A percentile compares a stretch with the other conserved stretches of the same genome.
Evolutionary conservation across 2,888 invertebrate species (phyloP).

Genomic region (Conchocele bisecta): DNA sequence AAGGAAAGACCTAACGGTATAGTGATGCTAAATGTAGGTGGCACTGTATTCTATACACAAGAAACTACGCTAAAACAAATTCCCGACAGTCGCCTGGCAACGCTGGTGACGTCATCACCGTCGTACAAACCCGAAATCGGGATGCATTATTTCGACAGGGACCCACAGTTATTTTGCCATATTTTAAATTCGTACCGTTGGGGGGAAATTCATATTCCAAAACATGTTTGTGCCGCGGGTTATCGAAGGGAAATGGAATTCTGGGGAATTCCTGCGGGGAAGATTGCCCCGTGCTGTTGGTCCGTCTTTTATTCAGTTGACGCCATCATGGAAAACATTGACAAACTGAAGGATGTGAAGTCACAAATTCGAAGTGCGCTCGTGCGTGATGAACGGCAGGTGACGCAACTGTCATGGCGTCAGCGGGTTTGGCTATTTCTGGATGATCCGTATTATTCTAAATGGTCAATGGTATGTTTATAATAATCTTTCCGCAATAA

Average conservation of each 20-base stretch:
- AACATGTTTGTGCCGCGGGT: background rate
- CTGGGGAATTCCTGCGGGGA: background rate
- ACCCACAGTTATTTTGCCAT: background rate
- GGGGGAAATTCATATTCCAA: conserved; percentile 1
- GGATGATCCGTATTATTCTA: background rate
- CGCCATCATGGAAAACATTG: background rate
- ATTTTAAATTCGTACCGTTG: conserved; percentile 5
- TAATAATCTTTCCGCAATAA: too few species aligned
- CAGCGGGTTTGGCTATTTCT: background rate
- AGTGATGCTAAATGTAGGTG: too few species aligned
- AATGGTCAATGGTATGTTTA: background rate
- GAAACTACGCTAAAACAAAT: background rate
- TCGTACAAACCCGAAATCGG: too few species aligned
- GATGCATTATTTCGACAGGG: background rate
- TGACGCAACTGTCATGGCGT: too few species aligned
- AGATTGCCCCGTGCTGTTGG: conserved; percentile 5
- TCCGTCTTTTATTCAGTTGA: conserved; percentile 1
- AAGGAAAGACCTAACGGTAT: too few species aligned
- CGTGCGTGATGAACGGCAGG: too few species aligned
- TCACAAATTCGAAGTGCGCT: too few species aligned
- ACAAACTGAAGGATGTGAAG: background rate
- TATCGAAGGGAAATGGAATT: background rate
- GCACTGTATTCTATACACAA: background rate
- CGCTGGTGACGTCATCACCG: background rate
- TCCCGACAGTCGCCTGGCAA: conserved; percentile 1